Conservation (phyloP, 2,888 invertebrate genomes). For the Heliothis peltigera region DNA sequence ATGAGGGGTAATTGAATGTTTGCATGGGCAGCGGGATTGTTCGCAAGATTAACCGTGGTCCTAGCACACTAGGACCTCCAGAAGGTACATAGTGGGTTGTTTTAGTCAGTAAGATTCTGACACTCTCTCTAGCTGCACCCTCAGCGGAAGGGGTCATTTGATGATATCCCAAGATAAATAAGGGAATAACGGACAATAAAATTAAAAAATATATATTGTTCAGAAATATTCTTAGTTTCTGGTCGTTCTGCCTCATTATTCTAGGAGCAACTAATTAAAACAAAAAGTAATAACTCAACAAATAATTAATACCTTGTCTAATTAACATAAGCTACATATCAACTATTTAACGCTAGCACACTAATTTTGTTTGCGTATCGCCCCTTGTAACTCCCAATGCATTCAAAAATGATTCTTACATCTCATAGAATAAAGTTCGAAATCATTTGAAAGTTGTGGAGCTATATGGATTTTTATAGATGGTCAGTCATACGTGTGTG, state of each 20-base stretch:
- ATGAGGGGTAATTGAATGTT: too few species aligned
- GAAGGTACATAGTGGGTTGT: too few species aligned
- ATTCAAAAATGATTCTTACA: constrained; percentile 10
- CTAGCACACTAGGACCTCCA: too few species aligned
- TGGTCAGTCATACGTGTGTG: constrained; percentile 37
- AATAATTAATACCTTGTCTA: constrained; percentile 54
- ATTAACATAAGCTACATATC: constrained; percentile 65
- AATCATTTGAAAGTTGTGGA: constrained; percentile 27
- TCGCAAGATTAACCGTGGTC: too few species aligned
- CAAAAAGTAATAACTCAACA: constrained; percentile 42
- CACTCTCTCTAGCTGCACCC: too few species aligned
- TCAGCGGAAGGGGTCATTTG: too few species aligned
- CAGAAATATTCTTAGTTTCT: neutral
- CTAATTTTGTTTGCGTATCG: constrained; percentile 56
- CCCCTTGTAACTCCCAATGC: constrained; percentile 13
- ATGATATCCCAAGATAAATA: too few species aligned
- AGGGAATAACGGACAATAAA: too few species aligned
- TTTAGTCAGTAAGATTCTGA: too few species aligned
- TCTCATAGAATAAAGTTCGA: neutral
- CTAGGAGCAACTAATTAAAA: constrained; percentile 9
- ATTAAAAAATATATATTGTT: neutral
- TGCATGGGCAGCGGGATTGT: too few species aligned
- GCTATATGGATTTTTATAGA: constrained; percentile 60
- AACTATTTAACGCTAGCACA: constrained; percentile 68
- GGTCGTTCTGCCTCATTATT: neutral